phyloP scores from a whole-genome alignment of 2,888 invertebrate species.

The Beris morrisii region DNA sequence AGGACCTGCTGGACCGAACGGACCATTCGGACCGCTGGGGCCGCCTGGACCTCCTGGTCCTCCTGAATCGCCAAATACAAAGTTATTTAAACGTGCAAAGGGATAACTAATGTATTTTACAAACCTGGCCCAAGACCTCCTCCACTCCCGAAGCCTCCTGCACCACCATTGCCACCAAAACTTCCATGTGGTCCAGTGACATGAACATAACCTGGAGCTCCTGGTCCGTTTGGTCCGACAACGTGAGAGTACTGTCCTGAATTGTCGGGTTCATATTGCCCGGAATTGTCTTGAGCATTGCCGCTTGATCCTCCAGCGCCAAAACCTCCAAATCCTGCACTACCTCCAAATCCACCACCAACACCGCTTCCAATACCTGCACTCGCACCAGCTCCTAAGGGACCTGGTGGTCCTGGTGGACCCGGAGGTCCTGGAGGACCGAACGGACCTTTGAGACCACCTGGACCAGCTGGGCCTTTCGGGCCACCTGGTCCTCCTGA shows the following conservation, averaged over 20 bases:
- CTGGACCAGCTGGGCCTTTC: constrained; percentile 45
- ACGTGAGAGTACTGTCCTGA: constrained; percentile 39
- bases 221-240: constrained; percentile 4
- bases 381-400: neutral
- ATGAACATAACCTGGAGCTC: neutral
- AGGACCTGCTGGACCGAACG: constrained; percentile 28
- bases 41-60: constrained; percentile 39
- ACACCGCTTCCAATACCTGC: neutral
- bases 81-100: no score
- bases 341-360: neutral
- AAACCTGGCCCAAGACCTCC: constrained; percentile 16
- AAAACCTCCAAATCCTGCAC: neutral
- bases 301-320: neutral
- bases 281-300: no score
- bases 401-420: neutral
- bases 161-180: constrained; percentile 48
- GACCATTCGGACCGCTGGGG: neutral
- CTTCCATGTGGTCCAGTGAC: constrained; percentile 28
- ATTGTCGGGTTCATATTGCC: constrained; percentile 28
- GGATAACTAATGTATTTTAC: no score
- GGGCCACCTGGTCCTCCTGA: constrained; percentile 48
- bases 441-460: neutral
- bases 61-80: constrained; percentile 23
- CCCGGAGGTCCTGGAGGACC: neutral
- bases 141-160: constrained; percentile 40